Evolutionary conservation across 2,888 invertebrate genomes (phyloP).

Genomic region (Eulithis prunata): DNA sequence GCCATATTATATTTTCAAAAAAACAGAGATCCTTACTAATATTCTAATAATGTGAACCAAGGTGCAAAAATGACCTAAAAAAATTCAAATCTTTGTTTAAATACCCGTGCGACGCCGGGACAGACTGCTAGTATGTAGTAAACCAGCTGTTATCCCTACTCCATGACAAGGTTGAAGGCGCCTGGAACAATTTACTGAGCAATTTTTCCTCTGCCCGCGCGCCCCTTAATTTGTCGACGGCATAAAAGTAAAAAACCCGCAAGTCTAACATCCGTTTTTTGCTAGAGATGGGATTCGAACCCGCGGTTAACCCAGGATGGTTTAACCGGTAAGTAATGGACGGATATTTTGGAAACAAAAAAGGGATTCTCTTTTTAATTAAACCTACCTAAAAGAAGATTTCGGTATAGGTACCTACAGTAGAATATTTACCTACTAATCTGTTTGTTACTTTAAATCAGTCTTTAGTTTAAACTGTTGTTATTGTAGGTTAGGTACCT

Average conservation of each 20-base stretch:
- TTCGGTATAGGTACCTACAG: no score
- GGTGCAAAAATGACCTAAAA: no score
- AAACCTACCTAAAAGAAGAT: background rate
- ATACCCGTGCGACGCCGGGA: no score
- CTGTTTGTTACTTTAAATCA: no score
- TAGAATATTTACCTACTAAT: no score
- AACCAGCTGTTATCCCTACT: conserved; percentile 4
- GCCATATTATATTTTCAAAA: no score
- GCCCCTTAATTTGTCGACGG: conserved; percentile 46
- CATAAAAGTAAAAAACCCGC: conserved; percentile 33
- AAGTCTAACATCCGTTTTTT: conserved; percentile 35
- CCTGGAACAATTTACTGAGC: conserved; percentile 54
- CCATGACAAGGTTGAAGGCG: conserved; percentile 37
- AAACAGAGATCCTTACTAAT: no score
- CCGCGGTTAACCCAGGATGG: background rate
- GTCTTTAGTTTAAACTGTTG: no score
- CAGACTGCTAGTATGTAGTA: background rate
- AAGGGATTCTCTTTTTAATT: conserved; percentile 4
- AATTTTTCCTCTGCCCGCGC: conserved; percentile 44
- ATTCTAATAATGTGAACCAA: no score
- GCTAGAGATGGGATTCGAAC: conserved; percentile 7
- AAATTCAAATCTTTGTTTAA: no score
- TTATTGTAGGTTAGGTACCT: no score
- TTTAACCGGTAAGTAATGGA: background rate
- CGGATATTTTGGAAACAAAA: conserved; percentile 1